Base-by-base conservation (phyloP, 2,888 invertebrate genomes). In the Lasioglossum zephyrum region DNA sequence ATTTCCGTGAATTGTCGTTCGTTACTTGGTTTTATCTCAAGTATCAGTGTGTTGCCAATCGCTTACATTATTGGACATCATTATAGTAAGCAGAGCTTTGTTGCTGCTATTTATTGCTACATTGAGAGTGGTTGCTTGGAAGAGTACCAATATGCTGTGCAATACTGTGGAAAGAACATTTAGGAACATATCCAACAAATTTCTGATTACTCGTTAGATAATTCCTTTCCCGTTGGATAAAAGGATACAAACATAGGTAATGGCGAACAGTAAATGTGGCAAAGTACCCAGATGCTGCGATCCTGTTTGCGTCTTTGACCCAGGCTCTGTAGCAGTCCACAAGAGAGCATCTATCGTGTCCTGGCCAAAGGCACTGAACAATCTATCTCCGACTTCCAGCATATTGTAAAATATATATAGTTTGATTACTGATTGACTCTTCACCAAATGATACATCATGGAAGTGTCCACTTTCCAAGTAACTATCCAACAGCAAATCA, bases 31-130 rank as follows among this genome's bases (percentile, higher is more conserved):
- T 41, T 26, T 70, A 11, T 69, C 22, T 69, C 22, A 36, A 36
- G 16, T 31, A 44, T 4, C 6, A 13, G 18, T 70, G 41, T n/a
- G 31, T 44, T 41, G n/a, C 13, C 22, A 47, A 26, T n/a, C 73
- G 97, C 97, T 97, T 96, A 98, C 98, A 96, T 99, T 99, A 95
- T 99, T 99, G 13, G 99, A 99, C 97, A 99, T 99, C 99, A 99
- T 99, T 88, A 99, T 99, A 31, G 99, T 99, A 22, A 99, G 96
- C 41, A 99, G 96, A 75, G 99, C 98, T 95, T 99, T 99, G 95
- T 99, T 99, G 95, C 99, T 99, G 0, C 99, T 99, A 95, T 99
- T 99, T 92, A 99, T 99, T 18, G 99, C 99, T 79, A 99, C 99
- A 96, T 99, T 99, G 31, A 99, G 96, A 16, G 99, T 99, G 66